Conservation (phyloP, 2,113 vertebrate species). For the Heterotilapia buettikoferi region DNA sequence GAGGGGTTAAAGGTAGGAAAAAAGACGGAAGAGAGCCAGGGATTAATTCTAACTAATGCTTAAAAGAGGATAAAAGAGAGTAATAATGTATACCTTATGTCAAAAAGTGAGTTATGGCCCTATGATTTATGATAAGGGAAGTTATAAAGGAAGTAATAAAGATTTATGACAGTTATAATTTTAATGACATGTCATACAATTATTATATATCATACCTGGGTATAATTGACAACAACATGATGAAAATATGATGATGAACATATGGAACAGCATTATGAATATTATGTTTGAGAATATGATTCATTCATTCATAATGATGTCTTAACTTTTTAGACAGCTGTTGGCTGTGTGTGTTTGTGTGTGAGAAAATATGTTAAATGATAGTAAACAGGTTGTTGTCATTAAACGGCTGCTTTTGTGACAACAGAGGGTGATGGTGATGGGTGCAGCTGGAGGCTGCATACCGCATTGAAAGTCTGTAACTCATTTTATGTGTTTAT, state of each 20-base stretch:
- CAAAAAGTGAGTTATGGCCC: neutral
- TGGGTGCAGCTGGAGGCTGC: neutral
- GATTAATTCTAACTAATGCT: neutral
- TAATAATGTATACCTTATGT: neutral
- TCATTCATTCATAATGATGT: neutral
- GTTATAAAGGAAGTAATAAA: neutral
- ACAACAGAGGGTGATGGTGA: neutral
- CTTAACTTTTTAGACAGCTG: neutral
- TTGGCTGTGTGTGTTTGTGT: neutral
- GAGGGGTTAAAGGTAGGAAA: neutral
- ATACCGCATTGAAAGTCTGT: neutral
- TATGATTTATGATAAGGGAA: neutral
- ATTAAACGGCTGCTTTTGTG: neutral
- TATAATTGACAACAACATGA: neutral
- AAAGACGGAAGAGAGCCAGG: rapidly evolving
- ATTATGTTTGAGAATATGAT: neutral
- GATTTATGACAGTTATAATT: neutral
- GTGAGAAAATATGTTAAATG: neutral
- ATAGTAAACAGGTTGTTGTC: neutral
- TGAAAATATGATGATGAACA: neutral
- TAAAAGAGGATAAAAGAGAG: neutral
- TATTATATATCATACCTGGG: neutral
- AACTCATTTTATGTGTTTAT: neutral
- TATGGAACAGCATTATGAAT: neutral
- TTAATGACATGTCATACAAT: neutral